Evolutionary conservation across 1,140 invertebrate species (phyloP).

Genomic region (Zaprionus kolodkinae): DNA sequence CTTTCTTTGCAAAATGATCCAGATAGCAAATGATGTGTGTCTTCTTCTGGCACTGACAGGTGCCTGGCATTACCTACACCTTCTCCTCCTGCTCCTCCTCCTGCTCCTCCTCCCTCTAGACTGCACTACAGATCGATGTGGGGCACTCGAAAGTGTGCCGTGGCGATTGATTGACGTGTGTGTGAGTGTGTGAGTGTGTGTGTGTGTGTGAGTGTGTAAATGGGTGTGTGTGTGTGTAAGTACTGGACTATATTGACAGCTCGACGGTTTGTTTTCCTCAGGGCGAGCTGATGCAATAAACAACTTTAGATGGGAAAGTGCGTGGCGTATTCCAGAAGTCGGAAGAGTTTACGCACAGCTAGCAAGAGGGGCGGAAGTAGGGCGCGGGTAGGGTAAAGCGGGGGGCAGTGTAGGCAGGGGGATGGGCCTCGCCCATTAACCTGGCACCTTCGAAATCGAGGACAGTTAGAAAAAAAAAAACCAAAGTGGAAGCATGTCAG

Average conservation of each 20-base stretch:
- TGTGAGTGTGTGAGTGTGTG: slow-evolving; percentile 22
- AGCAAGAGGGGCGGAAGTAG: background rate
- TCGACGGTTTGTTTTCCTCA: slow-evolving; percentile 57
- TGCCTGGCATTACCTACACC: background rate
- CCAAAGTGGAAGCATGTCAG: slow-evolving; percentile 58
- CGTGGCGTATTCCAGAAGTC: slow-evolving; percentile 13
- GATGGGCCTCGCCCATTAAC: slow-evolving; percentile 58
- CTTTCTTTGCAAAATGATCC: background rate
- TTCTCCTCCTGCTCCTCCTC: background rate
- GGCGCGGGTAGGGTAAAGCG: too few species aligned
- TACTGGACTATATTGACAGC: slow-evolving; percentile 35
- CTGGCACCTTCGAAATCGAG: slow-evolving; percentile 35
- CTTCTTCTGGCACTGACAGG: slow-evolving; percentile 13
- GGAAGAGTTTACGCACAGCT: background rate
- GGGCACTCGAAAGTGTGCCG: slow-evolving; percentile 28
- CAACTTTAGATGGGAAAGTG: slow-evolving; percentile 3
- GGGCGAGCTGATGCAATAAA: slow-evolving; percentile 21
- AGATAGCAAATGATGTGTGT: background rate
- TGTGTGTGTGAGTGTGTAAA: background rate
- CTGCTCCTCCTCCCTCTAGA: too few species aligned
- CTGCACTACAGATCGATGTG: slow-evolving; percentile 10
- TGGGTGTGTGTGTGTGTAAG: background rate
- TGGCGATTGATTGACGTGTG: slow-evolving; percentile 58
- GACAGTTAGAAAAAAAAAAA: slow-evolving; percentile 28
- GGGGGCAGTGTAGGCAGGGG: too few species aligned